Evolutionary conservation across 2,888 invertebrate genomes (phyloP).

Genomic region (Eudasyphora cyanicolor): DNA sequence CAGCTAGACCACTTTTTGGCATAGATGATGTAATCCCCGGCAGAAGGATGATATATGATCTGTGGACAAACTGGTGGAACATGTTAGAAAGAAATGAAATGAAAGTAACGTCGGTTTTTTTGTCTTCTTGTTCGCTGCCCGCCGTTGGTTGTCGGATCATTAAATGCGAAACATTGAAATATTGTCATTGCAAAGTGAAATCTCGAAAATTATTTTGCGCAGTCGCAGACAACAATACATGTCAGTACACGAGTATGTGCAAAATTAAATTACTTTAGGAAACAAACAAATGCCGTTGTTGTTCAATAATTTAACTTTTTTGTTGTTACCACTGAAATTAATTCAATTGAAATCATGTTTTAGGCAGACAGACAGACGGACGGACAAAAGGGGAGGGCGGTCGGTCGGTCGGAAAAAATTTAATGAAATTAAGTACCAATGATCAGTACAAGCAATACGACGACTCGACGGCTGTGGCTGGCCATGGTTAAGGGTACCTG

Average conservation of each 20-base stretch:
- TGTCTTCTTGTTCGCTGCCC: constrained; percentile 1
- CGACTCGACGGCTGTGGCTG: background rate
- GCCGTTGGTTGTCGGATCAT: background rate
- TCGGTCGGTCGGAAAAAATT: no score
- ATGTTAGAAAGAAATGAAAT: constrained; percentile 16
- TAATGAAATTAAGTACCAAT: constrained; percentile 3
- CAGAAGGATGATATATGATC: background rate
- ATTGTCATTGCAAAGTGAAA: constrained; percentile 16
- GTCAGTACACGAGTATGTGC: background rate
- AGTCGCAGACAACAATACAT: background rate
- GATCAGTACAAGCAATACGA: background rate
- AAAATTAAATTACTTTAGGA: background rate
- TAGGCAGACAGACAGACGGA: background rate
- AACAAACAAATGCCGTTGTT: constrained; percentile 16
- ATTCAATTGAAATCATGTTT: constrained; percentile 55
- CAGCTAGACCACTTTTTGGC: no score
- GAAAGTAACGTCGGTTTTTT: constrained; percentile 14
- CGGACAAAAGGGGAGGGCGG: background rate
- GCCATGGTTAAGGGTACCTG: constrained; percentile 1
- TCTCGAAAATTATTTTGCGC: background rate
- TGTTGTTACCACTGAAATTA: background rate
- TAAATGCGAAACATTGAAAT: constrained; percentile 1
- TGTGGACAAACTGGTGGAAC: background rate
- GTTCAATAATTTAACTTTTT: constrained; percentile 11
- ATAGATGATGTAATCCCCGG: background rate